A percentile compares a stretch with the other conserved stretches of the same genome.
phyloP scores from a whole-genome alignment of 2,888 invertebrate genomes.

The Quadriops clusia region DNA sequence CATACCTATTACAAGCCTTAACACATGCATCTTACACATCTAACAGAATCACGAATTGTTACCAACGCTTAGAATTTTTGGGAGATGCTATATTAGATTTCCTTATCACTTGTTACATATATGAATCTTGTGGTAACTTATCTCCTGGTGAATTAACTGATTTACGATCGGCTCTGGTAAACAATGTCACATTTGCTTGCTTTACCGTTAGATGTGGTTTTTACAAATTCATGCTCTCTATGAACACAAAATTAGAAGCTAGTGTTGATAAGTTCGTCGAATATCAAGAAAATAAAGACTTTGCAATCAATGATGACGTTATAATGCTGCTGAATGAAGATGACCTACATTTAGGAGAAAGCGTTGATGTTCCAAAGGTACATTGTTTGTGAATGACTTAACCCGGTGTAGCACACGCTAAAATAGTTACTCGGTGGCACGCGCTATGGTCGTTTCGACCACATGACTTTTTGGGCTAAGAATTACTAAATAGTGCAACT shows the following conservation, averaged over 20 bases:
- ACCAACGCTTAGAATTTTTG: conserved; percentile 82
- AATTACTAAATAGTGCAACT: no score
- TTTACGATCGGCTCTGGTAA: conserved; percentile 87
- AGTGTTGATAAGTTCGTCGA: conserved; percentile 50
- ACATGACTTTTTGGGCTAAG: no score
- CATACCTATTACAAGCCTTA: conserved; percentile 77
- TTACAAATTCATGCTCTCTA: conserved; percentile 57
- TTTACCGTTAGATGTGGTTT: conserved; percentile 75
- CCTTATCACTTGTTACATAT: conserved; percentile 77
- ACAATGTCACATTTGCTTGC: conserved; percentile 90
- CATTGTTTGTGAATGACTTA: conserved; percentile 11
- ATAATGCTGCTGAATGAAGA: conserved; percentile 54
- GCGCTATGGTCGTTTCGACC: no score
- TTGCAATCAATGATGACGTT: conserved; percentile 55
- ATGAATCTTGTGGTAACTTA: conserved; percentile 55
- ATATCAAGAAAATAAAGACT: conserved; percentile 48
- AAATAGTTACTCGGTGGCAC: no score
- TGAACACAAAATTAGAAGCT: conserved; percentile 41
- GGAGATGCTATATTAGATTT: conserved; percentile 90
- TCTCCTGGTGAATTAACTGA: conserved; percentile 86
- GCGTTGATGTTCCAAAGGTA: conserved; percentile 80
- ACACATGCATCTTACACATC: conserved; percentile 83
- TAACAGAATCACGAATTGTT: conserved; percentile 75
- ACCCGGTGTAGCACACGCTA: no score
- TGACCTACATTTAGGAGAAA: conserved; percentile 53